Conservation (phyloP, 2,888 invertebrate genomes). For the Rhodophaea formosa region DNA sequence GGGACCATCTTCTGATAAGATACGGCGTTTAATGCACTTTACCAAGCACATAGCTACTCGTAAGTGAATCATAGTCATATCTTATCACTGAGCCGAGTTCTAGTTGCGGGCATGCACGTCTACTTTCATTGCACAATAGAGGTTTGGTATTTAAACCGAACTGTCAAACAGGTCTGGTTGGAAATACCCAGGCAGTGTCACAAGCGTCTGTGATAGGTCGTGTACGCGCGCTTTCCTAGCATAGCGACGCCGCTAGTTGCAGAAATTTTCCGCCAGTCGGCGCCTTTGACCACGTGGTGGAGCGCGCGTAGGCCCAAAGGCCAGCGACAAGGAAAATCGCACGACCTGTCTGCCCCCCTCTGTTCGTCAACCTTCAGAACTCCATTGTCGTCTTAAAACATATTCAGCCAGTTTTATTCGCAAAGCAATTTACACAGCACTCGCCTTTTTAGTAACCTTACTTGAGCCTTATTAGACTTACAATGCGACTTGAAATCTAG, state of each 20-base stretch:
- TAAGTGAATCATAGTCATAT: conserved; percentile 11
- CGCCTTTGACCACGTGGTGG: conserved; percentile 17
- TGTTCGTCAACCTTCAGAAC: conserved; percentile 23
- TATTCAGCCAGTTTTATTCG: not conserved
- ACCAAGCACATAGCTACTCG: not conserved
- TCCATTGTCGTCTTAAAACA: conserved; percentile 5
- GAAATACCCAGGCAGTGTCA: conserved; percentile 15
- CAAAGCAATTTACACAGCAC: not conserved
- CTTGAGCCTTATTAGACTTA: not conserved
- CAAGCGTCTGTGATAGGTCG: conserved; percentile 10
- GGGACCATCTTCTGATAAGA: conserved; percentile 8
- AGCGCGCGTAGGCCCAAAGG: conserved; percentile 29
- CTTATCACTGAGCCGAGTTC: conserved; percentile 3
- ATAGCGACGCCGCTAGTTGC: conserved; percentile 13
- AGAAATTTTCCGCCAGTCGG: conserved; percentile 18
- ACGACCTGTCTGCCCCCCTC: conserved; percentile 29
- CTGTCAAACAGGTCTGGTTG: conserved; percentile 15
- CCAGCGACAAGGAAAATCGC: conserved; percentile 47
- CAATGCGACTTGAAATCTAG: not conserved
- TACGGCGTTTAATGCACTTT: not conserved
- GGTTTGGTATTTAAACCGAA: conserved; percentile 8
- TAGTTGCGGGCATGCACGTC: not conserved
- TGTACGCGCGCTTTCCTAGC: conserved; percentile 14
- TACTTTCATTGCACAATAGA: conserved; percentile 15
- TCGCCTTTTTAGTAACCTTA: conserved; percentile 1